phyloP scores from a whole-genome alignment of 2,113 vertebrate species.

The Hyperopisus bebe region DNA sequence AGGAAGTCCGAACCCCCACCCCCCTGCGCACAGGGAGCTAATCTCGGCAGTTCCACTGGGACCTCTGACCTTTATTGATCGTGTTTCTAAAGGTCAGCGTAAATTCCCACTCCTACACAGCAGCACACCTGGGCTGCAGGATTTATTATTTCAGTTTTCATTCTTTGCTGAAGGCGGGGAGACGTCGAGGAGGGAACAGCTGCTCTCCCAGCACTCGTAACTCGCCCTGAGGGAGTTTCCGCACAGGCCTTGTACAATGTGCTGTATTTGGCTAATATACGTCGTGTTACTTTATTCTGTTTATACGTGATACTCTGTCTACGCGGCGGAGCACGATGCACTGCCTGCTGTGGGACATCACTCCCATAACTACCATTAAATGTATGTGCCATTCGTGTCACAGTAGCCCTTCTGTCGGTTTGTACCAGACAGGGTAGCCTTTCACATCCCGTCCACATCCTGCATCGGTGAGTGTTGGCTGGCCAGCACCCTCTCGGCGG shows the following conservation, averaged over 20 bases:
- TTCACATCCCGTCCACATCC: not conserved
- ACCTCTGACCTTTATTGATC: constrained; percentile 22
- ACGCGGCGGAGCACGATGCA: not conserved
- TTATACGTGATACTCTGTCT: not conserved
- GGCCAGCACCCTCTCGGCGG: too few species aligned
- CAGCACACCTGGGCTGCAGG: not conserved
- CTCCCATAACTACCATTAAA: not conserved
- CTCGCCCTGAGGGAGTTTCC: not conserved
- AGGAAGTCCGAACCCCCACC: not conserved
- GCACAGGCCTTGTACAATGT: not conserved
- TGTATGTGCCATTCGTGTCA: not conserved
- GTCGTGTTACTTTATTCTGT: not conserved
- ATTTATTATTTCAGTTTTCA: not conserved
- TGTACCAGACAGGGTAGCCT: not conserved
- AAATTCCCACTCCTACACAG: not conserved
- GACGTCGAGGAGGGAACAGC: not conserved
- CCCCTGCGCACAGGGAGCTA: not conserved
- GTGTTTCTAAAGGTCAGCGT: constrained; percentile 21
- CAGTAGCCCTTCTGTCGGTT: not conserved
- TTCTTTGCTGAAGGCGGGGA: not conserved
- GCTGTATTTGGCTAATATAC: not conserved
- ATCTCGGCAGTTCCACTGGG: not conserved
- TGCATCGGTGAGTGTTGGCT: not conserved
- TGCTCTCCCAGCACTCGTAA: not conserved
- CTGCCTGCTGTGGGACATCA: not conserved